Evolutionary conservation across 2,113 vertebrate genomes (phyloP).

Genomic region (Pygoscelis adeliae): DNA sequence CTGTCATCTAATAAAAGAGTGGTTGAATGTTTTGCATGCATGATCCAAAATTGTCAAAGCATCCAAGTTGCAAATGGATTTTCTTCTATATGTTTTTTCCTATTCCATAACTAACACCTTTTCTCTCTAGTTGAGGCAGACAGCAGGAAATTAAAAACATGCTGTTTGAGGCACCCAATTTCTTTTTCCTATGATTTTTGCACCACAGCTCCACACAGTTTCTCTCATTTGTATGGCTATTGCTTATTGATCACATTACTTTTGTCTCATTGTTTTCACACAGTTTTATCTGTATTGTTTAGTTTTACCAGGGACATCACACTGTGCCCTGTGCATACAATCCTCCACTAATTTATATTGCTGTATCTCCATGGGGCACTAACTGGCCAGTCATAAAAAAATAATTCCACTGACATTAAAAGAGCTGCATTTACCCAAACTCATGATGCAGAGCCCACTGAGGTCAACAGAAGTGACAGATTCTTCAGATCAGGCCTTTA

Average conservation of each 20-base stretch:
- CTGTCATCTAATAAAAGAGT: slow-evolving; percentile 68
- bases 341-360: background rate
- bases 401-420: background rate
- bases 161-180: background rate
- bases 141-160: background rate
- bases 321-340: background rate
- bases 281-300: slow-evolving; percentile 1
- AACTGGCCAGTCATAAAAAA: background rate
- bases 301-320: background rate
- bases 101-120: slow-evolving; percentile 47
- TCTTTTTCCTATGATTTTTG: slow-evolving; percentile 44
- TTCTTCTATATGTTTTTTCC: slow-evolving; percentile 60
- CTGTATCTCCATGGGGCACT: background rate
- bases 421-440: background rate
- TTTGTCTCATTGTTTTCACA: background rate
- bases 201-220: background rate
- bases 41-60: slow-evolving; percentile 85
- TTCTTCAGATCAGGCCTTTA: background rate
- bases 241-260: slow-evolving; percentile 4
- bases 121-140: slow-evolving; percentile 10
- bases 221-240: slow-evolving; percentile 33
- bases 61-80: slow-evolving; percentile 70
- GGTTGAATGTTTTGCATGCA: slow-evolving; percentile 79
- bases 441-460: background rate
- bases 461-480: background rate